Evolutionary conservation across 1,140 invertebrate species (phyloP), one percentile per base, ranked within the genome.

Genomic region (Ditylenchus dipsaci): DNA sequence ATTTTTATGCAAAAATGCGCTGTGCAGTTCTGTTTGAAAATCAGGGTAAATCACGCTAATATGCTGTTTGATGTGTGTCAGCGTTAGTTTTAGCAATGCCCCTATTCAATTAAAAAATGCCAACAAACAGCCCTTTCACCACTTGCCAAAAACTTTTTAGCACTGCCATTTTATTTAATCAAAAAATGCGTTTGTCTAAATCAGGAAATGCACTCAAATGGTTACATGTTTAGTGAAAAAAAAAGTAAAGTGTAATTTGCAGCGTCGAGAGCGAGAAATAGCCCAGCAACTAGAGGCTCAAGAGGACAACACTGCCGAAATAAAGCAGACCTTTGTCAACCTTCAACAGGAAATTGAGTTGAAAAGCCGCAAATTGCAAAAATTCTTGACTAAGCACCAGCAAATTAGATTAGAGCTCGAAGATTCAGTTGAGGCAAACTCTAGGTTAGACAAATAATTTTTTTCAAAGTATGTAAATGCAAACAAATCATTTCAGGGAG

Each of bases 271-370:
- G 84, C 85, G 90, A 63, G 91, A 93, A 84, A 91, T 93, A 86
- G 88, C 90, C 77, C 90, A 93, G 83, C 88, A 90, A 78, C 86
- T 95, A 57, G 91, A 93, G 78, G 84, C 89, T 72, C 89, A 92
- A 82, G 91, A 97, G 81, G 90, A 95, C 79, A 91, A 89, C 7
- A 91, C 91, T 1, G 86, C 89, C 63, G 91, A 91, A 82, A 88
- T 94, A 38, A 88, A 89, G 47, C 90, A 91, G 82, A 92, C 90
- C 0, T 94, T 91, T 80, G 87, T 89, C 13, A 91, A 89, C 63
- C 84, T 95, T 23, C 91, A 93, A 82, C 91, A 93, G 83, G 91
- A 94, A 84, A 91, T 94, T 1, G 92, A 95, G 83, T 87, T 90
- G 26, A 95, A 94, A 84, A 91, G 90, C n/a, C 90, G 90, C 76